These are phyloP conservation scores for Capricornis sumatraensis DNA, from an alignment of 2,113 vertebrate genomes.

Conservation along the genomic window DNA sequence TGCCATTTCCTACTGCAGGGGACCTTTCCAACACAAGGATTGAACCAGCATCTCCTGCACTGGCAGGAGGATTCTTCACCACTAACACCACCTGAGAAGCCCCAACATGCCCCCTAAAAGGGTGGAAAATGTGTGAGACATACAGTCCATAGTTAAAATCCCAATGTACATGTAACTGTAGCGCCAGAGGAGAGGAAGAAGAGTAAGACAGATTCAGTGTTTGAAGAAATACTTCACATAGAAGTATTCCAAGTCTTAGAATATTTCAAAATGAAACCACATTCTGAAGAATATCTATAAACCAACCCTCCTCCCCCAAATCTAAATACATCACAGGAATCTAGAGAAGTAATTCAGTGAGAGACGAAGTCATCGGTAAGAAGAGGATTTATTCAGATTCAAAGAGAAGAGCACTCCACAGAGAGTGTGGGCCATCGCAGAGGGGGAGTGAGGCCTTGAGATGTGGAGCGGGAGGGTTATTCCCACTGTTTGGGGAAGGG, in stretches of 20 bases:
- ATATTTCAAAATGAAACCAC: neutral
- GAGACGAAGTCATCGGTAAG: neutral
- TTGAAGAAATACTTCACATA: neutral
- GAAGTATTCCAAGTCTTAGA: neutral
- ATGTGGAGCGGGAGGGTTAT: neutral
- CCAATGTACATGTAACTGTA: fast-evolving
- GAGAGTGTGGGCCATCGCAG: neutral
- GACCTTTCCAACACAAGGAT: neutral
- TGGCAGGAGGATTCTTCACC: neutral
- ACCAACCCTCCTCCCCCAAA: neutral
- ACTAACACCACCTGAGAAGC: neutral
- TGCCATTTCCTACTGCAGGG: neutral
- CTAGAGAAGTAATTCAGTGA: neutral
- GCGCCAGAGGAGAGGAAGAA: neutral
- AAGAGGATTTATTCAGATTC: neutral
- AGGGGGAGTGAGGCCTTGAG: neutral
- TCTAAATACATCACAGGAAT: neutral
- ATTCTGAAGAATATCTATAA: neutral
- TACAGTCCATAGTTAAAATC: neutral
- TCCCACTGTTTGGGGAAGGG: neutral
- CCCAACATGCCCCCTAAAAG: neutral
- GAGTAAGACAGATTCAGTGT: neutral
- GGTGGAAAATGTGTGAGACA: neutral
- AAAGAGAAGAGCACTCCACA: neutral
- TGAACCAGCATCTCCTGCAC: neutral